These are phyloP conservation scores for Magallana nippona DNA, from an alignment of 2,888 invertebrate species.

Conservation along the genomic window DNA sequence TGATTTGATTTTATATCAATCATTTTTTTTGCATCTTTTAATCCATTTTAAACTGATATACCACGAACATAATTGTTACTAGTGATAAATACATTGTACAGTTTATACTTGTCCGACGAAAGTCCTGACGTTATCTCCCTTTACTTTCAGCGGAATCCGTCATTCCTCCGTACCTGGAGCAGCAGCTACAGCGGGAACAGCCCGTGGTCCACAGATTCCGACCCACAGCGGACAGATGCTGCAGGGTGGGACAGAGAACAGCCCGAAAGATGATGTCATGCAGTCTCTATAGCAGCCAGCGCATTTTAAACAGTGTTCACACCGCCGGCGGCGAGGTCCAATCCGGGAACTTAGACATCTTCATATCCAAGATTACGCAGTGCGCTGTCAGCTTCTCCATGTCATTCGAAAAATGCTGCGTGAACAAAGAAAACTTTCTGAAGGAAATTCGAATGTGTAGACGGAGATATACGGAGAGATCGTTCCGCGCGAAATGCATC, in stretches of 20 bases:
- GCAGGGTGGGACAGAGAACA: constrained; percentile 70
- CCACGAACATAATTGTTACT: too few species aligned
- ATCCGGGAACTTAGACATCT: not conserved
- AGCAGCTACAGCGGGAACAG: not conserved
- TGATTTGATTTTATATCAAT: too few species aligned
- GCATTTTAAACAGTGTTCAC: constrained; percentile 58
- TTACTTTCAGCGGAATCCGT: constrained; percentile 58
- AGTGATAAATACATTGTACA: too few species aligned
- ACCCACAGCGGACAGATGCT: constrained; percentile 66
- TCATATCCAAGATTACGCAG: constrained; percentile 46
- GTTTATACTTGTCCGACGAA: too few species aligned
- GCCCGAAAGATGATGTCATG: constrained; percentile 70
- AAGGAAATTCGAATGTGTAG: constrained; percentile 60
- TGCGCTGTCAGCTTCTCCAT: constrained; percentile 58
- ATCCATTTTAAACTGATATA: too few species aligned
- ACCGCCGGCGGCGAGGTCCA: not conserved
- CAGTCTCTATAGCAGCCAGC: constrained; percentile 61
- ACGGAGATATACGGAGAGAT: constrained; percentile 37
- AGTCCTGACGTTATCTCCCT: not conserved
- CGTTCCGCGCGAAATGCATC: constrained; percentile 44
- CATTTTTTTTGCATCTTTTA: too few species aligned
- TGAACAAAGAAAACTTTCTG: constrained; percentile 56
- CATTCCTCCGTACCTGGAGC: constrained; percentile 55
- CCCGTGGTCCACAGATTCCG: constrained; percentile 52
- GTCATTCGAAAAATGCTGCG: constrained; percentile 67